These are phyloP conservation scores for Allolobophora icterica DNA, from an alignment of 2,888 invertebrate species.

Conservation along the genomic window DNA sequence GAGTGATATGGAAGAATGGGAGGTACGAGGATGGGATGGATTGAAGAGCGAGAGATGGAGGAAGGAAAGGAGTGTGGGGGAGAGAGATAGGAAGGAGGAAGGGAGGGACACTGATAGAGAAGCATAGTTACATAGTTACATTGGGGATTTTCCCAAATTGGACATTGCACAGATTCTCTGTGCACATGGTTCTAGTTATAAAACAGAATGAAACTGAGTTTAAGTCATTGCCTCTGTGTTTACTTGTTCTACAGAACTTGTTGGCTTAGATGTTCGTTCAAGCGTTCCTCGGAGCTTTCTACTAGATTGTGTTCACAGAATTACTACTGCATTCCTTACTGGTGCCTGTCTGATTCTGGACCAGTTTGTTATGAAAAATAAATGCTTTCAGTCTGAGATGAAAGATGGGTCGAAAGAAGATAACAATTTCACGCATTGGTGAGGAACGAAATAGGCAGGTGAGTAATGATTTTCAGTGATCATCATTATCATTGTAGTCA, in stretches of 20 bases:
- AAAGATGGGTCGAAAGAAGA: slow-evolving; percentile 27
- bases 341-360: not conserved
- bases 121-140: not conserved
- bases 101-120: not conserved
- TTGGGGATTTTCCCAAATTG: not conserved
- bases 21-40: not conserved
- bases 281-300: not conserved
- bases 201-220: not conserved
- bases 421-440: slow-evolving; percentile 22
- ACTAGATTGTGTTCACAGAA: not conserved
- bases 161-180: not conserved
- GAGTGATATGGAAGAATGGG: no score
- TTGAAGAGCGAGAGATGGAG: not conserved
- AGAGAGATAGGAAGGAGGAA: slow-evolving; percentile 18
- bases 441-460: slow-evolving; percentile 19
- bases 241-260: not conserved
- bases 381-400: not conserved
- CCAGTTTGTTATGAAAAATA: slow-evolving; percentile 19
- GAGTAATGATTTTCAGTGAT: not conserved
- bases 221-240: not conserved
- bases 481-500: no score
- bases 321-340: not conserved
- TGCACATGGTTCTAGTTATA: not conserved
- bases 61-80: not conserved
- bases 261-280: not conserved